Percentiles rank a stretch among this genome's conserved stretches.
phyloP scores from a whole-genome alignment of 2,113 vertebrate species.

The Macquaria australasica region DNA sequence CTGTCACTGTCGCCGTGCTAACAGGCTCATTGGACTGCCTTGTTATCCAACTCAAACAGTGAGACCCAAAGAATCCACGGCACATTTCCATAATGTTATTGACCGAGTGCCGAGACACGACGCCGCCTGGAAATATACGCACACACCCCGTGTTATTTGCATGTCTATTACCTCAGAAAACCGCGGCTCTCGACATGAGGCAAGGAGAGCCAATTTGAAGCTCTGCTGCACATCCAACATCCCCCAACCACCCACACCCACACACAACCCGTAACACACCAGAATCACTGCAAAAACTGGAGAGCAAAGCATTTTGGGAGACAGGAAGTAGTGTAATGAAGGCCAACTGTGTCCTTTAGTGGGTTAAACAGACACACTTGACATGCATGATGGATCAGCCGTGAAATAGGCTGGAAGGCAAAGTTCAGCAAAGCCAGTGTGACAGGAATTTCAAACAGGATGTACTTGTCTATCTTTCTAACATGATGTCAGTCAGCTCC shows the following conservation, averaged over 20 bases:
- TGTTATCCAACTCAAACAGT: conserved; percentile 77
- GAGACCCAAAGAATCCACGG: conserved; percentile 51
- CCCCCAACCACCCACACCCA: conserved; percentile 34
- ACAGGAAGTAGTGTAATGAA: conserved; percentile 66
- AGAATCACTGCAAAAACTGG: conserved; percentile 19
- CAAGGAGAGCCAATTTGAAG: conserved; percentile 79
- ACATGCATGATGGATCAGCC: conserved; percentile 69
- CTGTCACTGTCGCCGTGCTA: conserved; percentile 71
- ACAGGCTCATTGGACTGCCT: conserved; percentile 69
- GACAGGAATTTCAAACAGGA: conserved; percentile 70
- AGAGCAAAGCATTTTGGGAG: conserved; percentile 54
- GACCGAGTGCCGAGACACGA: conserved; percentile 65
- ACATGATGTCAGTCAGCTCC: conserved; percentile 50
- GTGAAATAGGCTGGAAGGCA: conserved; percentile 73
- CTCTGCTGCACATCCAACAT: conserved; percentile 70
- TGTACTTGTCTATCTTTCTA: conserved; percentile 53
- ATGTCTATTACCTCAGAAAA: conserved; percentile 78
- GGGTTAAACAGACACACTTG: conserved; percentile 72
- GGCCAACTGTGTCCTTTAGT: conserved; percentile 69
- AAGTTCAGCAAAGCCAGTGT: conserved; percentile 58
- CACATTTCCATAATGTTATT: conserved; percentile 82
- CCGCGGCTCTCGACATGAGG: conserved; percentile 51
- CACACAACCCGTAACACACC: conserved; percentile 18
- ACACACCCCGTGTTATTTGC: conserved; percentile 68
- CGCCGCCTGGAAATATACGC: conserved; percentile 40